phyloP scores from a whole-genome alignment of 2,888 invertebrate genomes.

The Limnephilus marmoratus region DNA sequence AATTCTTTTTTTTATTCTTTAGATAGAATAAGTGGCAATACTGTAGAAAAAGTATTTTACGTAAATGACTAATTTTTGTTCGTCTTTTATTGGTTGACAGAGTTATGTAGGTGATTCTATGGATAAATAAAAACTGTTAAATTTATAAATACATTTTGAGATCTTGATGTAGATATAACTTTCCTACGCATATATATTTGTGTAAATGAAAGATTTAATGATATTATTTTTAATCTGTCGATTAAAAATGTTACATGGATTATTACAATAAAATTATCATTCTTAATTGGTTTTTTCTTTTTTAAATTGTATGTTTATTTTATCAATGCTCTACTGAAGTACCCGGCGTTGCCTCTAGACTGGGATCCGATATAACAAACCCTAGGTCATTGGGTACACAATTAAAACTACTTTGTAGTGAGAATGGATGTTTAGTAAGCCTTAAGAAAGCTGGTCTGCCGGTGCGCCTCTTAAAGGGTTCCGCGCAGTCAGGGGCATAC shows the following conservation, averaged over 20 bases:
- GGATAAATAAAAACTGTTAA: not conserved
- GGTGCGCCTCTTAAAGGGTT: too few relatives aligned
- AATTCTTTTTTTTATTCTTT: constrained; percentile 3
- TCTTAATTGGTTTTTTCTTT: constrained; percentile 24
- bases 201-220: constrained; percentile 36
- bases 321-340: too few relatives aligned
- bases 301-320: too few relatives aligned
- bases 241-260: constrained; percentile 15
- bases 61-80: constrained; percentile 10
- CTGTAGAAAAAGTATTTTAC: not conserved
- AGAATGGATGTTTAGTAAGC: too few relatives aligned
- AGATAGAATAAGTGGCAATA: not conserved
- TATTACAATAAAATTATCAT: constrained; percentile 44
- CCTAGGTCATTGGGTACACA: too few relatives aligned
- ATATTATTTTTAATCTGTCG: constrained; percentile 19
- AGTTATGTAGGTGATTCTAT: constrained; percentile 13
- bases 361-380: too few relatives aligned
- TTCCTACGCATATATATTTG: constrained; percentile 41
- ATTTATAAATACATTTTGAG: constrained; percentile 23
- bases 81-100: constrained; percentile 11
- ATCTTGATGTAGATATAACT: constrained; percentile 35
- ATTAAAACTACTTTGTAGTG: too few relatives aligned
- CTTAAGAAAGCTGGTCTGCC: too few relatives aligned
- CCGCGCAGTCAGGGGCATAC: too few relatives aligned
- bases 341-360: too few relatives aligned